Base-by-base conservation (phyloP, 2,113 vertebrate species). In the Apteryx owenii region DNA sequence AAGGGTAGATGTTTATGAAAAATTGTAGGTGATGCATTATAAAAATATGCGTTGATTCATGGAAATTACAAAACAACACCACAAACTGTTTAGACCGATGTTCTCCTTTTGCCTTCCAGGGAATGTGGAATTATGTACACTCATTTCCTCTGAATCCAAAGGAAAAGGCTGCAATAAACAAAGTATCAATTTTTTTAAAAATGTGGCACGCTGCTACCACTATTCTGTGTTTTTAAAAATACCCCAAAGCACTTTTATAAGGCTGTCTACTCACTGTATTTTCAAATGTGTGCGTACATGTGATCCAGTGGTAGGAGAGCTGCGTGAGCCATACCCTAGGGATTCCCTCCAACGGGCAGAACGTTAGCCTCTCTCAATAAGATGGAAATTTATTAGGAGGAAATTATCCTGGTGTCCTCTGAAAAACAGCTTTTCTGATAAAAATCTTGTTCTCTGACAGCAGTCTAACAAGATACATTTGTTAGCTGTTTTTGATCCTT, bases 381-480 rank as follows among this genome's bases (percentile, higher is more conserved):
- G 91, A 97, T 91, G 92, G 95, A 97, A 97, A 98, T 97, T 98
- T 98, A 97, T 98, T 97, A 98, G 96, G 89, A 97, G 85, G 88
- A 97, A 97, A 98, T 98, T 97, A 98, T 97, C 97, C 87, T 64
- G 64, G 50, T 97, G 88, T 97, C 95, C 97, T 97, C 95, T 96
- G 96, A 97, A 97, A 98, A 97, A 97, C 93, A 98, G 85, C 80
- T 96, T 96, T 97, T 94, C 91, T 98, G 97, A 97, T 98, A 98
- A 98, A 97, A 97, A 98, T 98, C 97, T 98, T 96, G 89, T 95
- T 98, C 88, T 92, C 95, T 95, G 95, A 97, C 94, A 98, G 95
- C 92, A 89, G 84, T 88, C 90, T 97, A 98, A 96, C 95, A 98
- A 97, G 97, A 96, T 94, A 95, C 95, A 95, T 98, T 98, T 97